Base-by-base conservation (phyloP, 2,113 vertebrate species). In the Brachyhypopomus occidentalis region DNA sequence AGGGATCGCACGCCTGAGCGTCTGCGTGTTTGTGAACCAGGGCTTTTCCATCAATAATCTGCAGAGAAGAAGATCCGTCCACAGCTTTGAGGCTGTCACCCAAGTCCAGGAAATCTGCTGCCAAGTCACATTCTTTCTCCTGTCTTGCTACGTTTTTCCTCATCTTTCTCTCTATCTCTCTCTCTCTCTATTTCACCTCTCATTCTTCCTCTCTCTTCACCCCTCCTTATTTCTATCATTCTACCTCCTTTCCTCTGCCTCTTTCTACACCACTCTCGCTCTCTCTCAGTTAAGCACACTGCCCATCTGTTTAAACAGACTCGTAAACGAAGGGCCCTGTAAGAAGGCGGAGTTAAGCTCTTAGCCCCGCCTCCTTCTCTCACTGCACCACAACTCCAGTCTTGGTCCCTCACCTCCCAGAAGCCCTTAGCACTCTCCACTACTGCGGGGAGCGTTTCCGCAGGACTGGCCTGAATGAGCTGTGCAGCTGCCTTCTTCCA, bases 61-160 rank as follows among this genome's bases (percentile, higher is more conserved):
- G n/a, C n/a, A n/a, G n/a, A n/a, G n/a, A n/a, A n/a, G n/a, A 80
- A 66, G 52, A 41, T 66, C 45, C 63, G 16, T 36, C 63, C 63
- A 64, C 22, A 45, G 34, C 59, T 74, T 81, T 58, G 67, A 67
- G 64, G 16, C 62, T 74, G n/a, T 30, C n/a, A n/a, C n/a, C n/a
- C n/a, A n/a, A n/a, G n/a, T n/a, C n/a, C n/a, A n/a, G n/a, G n/a
- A n/a, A n/a, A n/a, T 20, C 20, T 30, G 38, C 60, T 38, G 36
- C 74, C 41, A 69, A 69, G 66, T 69, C 34, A 48, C 3, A 38
- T 11, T 48, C 4, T 11, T 48, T 48, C 41, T 48, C 41, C 41
- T 48, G 41, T 48, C 9, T 48, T 9, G 8, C 9, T 48, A 9
- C 41, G 5, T 48, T 48, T 48, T 9, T 9, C 11, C 8, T 48